Percentiles rank a stretch among this genome's conserved stretches.
These are phyloP conservation scores for Syrrhaptes paradoxus DNA, from an alignment of 2,113 vertebrate genomes.

Conservation along the genomic window DNA sequence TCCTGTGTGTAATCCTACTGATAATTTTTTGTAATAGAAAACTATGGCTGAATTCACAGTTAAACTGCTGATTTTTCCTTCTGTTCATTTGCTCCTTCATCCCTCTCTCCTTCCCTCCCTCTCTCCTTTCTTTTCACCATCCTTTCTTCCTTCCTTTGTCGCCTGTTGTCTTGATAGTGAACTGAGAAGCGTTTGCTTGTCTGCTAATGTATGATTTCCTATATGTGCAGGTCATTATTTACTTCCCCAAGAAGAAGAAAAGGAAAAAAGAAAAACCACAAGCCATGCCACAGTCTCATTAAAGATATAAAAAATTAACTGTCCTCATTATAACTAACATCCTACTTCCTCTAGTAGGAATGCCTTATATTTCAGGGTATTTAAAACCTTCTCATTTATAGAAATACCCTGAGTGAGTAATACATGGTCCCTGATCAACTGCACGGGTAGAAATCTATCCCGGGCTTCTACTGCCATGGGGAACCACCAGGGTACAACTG, in stretches of 20 bases:
- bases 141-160: not conserved
- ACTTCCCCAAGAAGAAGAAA: slow-evolving; percentile 27
- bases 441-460: slow-evolving; percentile 54
- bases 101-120: not conserved
- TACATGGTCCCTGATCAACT: slow-evolving; percentile 43
- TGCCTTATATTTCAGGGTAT: slow-evolving; percentile 64
- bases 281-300: slow-evolving; percentile 26
- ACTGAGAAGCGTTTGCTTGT: not conserved
- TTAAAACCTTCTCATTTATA: slow-evolving; percentile 60
- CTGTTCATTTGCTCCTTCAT: not conserved
- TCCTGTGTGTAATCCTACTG: not conserved
- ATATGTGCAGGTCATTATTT: slow-evolving; percentile 48
- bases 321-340: slow-evolving; percentile 66
- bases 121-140: not conserved
- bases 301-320: slow-evolving; percentile 24
- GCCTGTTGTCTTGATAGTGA: not conserved
- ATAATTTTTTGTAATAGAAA: not conserved
- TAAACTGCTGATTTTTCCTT: not conserved
- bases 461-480: not conserved
- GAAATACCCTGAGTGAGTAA: slow-evolving; percentile 48
- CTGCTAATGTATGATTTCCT: not conserved
- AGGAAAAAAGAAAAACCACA: not conserved
- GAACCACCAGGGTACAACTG: slow-evolving; percentile 38
- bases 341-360: slow-evolving; percentile 35
- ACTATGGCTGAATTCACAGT: not conserved